Base-by-base conservation (phyloP, 2,113 vertebrate species). In the Scolopax mira region DNA sequence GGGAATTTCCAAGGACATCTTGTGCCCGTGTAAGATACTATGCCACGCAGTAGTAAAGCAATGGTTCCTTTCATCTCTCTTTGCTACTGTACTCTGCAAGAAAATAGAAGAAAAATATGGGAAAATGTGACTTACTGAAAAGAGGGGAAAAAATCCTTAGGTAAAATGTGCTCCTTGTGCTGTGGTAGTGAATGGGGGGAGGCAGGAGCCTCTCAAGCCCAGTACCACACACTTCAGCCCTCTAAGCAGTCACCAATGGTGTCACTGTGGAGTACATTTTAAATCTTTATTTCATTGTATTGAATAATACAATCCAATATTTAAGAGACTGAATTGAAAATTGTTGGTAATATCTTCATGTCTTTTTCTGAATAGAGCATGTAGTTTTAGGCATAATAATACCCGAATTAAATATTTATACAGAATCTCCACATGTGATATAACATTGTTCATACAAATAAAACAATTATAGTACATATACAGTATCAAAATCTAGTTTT, bases 221-320 rank as follows among this genome's bases (percentile, higher is more conserved):
- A 28, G 14, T 18, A n/a, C 10, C n/a, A 35, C 9, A 8, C 5
- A 2, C 10, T 65, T 75, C 39, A 85, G 11, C 33, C 35, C 52
- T 49, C 19, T 31, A 37, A 28, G 31, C 14, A 48, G 13, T 74
- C 22, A 15, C 14, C 37, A 60, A 3, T 0, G 0, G 17, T 54
- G 18, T 33, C 3, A 1, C 14, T 62, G 11, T 48, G 16, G 35
- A 88, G 24, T 24, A 49, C 2, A 3, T 64, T 89, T 67, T 65
- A 58, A 62, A 22, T 69, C 21, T 70, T 79, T 35, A 17, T 66
- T 79, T 88, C 77, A 22, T 60, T 15, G 4, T 6, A 11, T 55
- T 72, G 41, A 48, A 27, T 28, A 69, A 39, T 61, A 27, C 13
- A 72, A 31, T 77, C 6, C 4, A 61, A 1, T 55, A 13, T 85